Conservation (phyloP, 1,140 invertebrate species). For the Paracyclopina nana region DNA sequence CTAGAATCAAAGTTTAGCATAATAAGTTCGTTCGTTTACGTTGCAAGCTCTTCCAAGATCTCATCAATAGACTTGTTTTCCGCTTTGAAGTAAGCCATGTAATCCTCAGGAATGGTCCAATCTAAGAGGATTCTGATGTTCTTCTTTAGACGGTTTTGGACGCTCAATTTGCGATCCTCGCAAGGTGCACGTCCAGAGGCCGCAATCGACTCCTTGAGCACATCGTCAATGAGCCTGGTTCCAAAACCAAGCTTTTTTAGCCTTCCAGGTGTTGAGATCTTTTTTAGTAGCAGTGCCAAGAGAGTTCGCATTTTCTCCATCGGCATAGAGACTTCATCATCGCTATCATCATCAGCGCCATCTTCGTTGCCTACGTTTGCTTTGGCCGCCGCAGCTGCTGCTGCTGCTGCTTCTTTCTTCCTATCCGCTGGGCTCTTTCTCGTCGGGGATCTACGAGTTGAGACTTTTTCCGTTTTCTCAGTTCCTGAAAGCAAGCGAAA, state of each 20-base stretch:
- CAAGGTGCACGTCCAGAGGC: conserved; percentile 45
- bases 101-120: conserved; percentile 52
- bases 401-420: no score
- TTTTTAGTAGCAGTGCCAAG: conserved; percentile 51
- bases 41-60: conserved; percentile 47
- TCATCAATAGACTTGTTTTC: conserved; percentile 52
- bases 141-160: conserved; percentile 29
- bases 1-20: no score
- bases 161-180: conserved; percentile 28
- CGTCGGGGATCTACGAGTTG: no score
- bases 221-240: conserved; percentile 55
- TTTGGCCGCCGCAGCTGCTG: no score
- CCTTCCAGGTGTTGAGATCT: conserved; percentile 52
- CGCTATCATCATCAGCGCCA: no score
- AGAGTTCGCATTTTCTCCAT: conserved; percentile 52
- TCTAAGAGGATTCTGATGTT: conserved; percentile 55
- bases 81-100: conserved; percentile 49
- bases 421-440: no score
- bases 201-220: conserved; percentile 50
- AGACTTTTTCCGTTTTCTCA: no score
- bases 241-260: conserved; percentile 54
- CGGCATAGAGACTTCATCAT: conserved; percentile 32
- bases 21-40: conserved; percentile 23
- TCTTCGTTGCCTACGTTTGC: no score
- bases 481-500: not conserved